Evolutionary conservation across 2,797 vertebrate genomes (phyloP), one percentile per base, ranked within the genome.

Genomic region (Babyrousa celebensis): DNA sequence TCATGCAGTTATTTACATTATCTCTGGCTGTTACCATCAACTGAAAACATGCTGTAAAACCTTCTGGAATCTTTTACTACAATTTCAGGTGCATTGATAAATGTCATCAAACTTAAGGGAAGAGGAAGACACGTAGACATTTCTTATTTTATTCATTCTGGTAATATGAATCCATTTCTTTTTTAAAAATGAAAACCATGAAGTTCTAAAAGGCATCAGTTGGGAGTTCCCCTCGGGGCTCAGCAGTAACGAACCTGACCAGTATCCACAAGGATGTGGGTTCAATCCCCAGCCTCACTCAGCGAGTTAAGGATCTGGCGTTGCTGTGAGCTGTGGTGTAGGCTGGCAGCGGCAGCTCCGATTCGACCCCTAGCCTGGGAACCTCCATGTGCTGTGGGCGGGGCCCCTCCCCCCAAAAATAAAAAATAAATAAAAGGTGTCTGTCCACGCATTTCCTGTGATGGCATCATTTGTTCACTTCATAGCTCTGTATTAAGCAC

Each of bases 1-100:
- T 97, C 87, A 80, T 74, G 60, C 16, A 93, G 15, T 96, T 98
- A 97, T 95, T 97, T 97, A 96, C 97, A 95, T 89, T 84, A 79
- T 84, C 97, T n/a, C 94, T 93, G 92, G 78, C 89, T 85, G 83
- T 90, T 97, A 94, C 68, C 67, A 90, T 95, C 83, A 74, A 93
- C 0, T 72, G 36, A 97, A 92, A 82, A 9, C 62, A 92, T 94
- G 78, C 58, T 75, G 78, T 97, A 97, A 96, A 97, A 85, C 70
- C 80, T 95, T 95, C 75, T 91, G 80, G 91, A 90, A 97, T 87
- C 54, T 9, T 92, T 70, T 96, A 96, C 89, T 92, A 32, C 36
- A 95, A 85, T 52, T 79, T 93, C 94, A 96, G 83, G 56, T 87
- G 43, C 90, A 88, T 94, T 97, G 96, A 95, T 63, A 95, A 97